Evolutionary conservation across 2,113 vertebrate species (phyloP).

Genomic region (Leptobrachium ailaonicum): DNA sequence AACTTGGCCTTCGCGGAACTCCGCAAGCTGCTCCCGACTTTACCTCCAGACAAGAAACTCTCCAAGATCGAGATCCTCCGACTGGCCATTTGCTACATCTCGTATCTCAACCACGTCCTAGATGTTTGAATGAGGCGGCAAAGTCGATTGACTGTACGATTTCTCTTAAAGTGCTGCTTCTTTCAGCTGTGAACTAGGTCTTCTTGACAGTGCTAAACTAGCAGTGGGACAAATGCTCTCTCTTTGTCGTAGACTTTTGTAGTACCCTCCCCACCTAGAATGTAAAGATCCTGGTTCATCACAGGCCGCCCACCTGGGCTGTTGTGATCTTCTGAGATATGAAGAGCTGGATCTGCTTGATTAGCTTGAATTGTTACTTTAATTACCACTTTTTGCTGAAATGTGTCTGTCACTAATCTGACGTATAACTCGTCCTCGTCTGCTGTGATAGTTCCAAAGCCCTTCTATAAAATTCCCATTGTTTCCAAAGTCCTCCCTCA

Average conservation of each 20-base stretch:
- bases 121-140: conserved; percentile 56
- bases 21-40: conserved; percentile 72
- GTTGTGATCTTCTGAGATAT: background rate
- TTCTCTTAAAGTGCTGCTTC: conserved; percentile 24
- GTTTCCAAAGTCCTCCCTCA: too few species aligned
- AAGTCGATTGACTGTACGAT: background rate
- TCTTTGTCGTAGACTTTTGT: conserved; percentile 6
- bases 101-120: conserved; percentile 76
- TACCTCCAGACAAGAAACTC: conserved; percentile 75
- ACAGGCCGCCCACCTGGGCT: background rate
- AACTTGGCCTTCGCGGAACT: conserved; percentile 76
- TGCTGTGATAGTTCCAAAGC: too few species aligned
- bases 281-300: conserved; percentile 28
- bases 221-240: background rate
- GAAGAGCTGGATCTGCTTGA: background rate
- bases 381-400: too few species aligned
- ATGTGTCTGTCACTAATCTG: too few species aligned
- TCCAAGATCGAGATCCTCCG: conserved; percentile 78
- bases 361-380: too few species aligned
- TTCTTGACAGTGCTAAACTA: conserved; percentile 4
- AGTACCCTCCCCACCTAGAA: conserved; percentile 30
- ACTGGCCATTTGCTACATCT: conserved; percentile 76
- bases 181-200: conserved; percentile 36
- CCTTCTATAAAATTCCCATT: too few species aligned
- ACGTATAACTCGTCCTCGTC: too few species aligned